These are phyloP conservation scores for Bryconaethiops microstoma DNA, from an alignment of 2,797 vertebrate genomes.

Conservation along the genomic window DNA sequence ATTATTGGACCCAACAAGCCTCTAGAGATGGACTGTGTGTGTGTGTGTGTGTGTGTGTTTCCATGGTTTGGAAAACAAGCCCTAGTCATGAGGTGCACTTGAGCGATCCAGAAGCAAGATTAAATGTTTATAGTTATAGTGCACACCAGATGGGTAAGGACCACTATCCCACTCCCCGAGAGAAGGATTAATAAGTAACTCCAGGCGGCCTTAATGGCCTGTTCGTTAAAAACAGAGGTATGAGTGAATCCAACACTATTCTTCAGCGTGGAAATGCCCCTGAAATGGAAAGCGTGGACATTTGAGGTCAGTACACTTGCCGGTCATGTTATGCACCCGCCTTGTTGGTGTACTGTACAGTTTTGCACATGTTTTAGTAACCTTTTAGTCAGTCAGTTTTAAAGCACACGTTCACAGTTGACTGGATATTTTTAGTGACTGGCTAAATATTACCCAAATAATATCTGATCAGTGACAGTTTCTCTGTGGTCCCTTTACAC, in stretches of 20 bases:
- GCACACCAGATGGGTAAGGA: constrained; percentile 17
- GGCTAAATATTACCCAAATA: too few relatives aligned
- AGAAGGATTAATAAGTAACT: constrained; percentile 38
- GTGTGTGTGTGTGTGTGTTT: constrained; percentile 40
- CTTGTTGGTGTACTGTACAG: background rate
- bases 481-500: background rate
- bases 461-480: background rate
- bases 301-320: background rate
- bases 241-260: constrained; percentile 1
- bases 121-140: constrained; percentile 13
- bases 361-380: too few relatives aligned
- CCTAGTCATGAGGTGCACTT: constrained; percentile 16
- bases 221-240: constrained; percentile 11
- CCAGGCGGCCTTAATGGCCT: constrained; percentile 28
- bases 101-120: constrained; percentile 17
- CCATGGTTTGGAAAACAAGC: constrained; percentile 39
- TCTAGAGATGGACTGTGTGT: constrained; percentile 42
- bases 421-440: background rate
- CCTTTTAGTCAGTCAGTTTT: background rate
- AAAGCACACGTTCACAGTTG: background rate
- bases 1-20: constrained; percentile 54
- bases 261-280: background rate
- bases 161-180: background rate
- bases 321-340: background rate
- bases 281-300: constrained; percentile 2